Conservation (phyloP, 1,140 invertebrate species). For the Drusus annulatus region DNA sequence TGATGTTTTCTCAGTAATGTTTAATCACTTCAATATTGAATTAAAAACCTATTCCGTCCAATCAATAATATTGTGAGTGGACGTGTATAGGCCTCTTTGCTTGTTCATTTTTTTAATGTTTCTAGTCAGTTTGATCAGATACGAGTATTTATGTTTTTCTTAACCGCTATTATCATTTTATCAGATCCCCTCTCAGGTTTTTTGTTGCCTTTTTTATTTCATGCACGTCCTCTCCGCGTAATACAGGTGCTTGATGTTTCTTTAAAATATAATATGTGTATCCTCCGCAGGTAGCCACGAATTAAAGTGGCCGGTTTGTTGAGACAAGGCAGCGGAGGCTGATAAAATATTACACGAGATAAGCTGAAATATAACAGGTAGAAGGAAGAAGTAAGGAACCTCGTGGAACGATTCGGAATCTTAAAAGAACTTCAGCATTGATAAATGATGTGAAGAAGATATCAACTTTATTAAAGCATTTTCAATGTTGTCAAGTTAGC, state of each 20-base stretch:
- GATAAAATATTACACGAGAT: neutral
- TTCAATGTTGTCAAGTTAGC: too few relatives aligned
- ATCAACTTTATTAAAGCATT: too few relatives aligned
- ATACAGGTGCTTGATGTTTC: slow-evolving; percentile 39
- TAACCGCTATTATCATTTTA: slow-evolving; percentile 15
- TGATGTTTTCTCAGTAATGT: too few relatives aligned
- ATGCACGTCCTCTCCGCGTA: slow-evolving; percentile 23
- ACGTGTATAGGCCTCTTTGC: too few relatives aligned
- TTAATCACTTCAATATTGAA: too few relatives aligned
- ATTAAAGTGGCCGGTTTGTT: slow-evolving; percentile 25
- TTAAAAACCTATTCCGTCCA: too few relatives aligned
- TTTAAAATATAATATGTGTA: slow-evolving; percentile 21
- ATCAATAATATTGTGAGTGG: too few relatives aligned
- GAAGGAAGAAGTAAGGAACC: too few relatives aligned
- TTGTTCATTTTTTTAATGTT: neutral
- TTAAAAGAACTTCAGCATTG: too few relatives aligned
- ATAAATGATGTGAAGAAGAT: too few relatives aligned
- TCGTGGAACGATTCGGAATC: too few relatives aligned
- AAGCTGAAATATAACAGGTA: too few relatives aligned
- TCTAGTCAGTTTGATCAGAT: neutral
- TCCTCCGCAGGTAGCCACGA: slow-evolving; percentile 30
- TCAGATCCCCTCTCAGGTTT: neutral
- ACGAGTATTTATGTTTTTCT: slow-evolving; percentile 18
- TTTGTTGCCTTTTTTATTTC: slow-evolving; percentile 1
- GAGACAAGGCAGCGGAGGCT: neutral